phyloP scores from a whole-genome alignment of 2,888 invertebrate species.

The Caradrina clavipalpis region DNA sequence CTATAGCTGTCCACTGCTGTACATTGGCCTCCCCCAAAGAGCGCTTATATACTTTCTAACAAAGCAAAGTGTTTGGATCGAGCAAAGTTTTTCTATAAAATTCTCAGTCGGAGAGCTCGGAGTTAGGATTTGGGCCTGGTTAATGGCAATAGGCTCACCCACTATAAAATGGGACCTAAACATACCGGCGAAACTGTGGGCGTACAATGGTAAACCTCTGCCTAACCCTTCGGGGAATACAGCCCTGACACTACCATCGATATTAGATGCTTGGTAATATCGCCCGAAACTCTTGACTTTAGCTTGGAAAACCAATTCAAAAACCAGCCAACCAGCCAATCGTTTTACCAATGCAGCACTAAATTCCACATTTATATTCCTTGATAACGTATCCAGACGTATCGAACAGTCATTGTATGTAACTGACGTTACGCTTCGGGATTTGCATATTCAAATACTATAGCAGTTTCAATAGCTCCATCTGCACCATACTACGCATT shows the following conservation, averaged over 20 bases:
- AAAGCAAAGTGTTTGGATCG: too few relatives aligned
- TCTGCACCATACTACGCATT: slow-evolving; percentile 26
- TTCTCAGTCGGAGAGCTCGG: too few relatives aligned
- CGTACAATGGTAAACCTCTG: too few relatives aligned
- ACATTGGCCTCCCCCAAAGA: too few relatives aligned
- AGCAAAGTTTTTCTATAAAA: too few relatives aligned
- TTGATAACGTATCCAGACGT: slow-evolving; percentile 42
- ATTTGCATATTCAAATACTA: slow-evolving; percentile 52
- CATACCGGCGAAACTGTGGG: too few relatives aligned
- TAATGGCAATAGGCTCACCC: too few relatives aligned
- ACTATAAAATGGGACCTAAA: too few relatives aligned
- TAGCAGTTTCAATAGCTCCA: slow-evolving; percentile 28
- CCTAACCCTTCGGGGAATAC: too few relatives aligned
- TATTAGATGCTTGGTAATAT: background rate
- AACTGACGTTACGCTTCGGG: slow-evolving; percentile 25
- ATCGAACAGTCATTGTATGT: slow-evolving; percentile 38
- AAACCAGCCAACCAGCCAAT: background rate
- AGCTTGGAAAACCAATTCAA: background rate
- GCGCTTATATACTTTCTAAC: too few relatives aligned
- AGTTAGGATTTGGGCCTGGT: too few relatives aligned
- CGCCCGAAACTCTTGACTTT: background rate
- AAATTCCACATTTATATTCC: slow-evolving; percentile 28
- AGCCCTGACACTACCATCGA: background rate
- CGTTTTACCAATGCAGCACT: slow-evolving; percentile 5
- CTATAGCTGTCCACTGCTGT: too few relatives aligned